Percentiles rank a stretch among this genome's conserved stretches.
phyloP scores from a whole-genome alignment of 2,888 invertebrate genomes.

The Frankliniella fusca region DNA sequence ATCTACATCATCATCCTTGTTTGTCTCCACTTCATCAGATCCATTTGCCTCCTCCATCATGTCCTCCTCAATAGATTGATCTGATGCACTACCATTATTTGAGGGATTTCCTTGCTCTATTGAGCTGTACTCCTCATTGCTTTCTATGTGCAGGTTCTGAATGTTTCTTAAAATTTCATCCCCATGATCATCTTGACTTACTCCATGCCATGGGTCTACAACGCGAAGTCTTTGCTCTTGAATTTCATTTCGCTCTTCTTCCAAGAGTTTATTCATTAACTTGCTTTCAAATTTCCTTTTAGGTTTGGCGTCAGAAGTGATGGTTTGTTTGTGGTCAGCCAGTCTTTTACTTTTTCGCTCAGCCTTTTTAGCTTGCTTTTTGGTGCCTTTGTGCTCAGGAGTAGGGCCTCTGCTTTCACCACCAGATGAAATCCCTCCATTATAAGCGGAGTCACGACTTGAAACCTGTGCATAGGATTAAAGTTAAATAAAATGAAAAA shows the following conservation, averaged over 20 bases:
- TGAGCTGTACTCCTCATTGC: background rate
- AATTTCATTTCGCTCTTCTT: slow-evolving; percentile 8
- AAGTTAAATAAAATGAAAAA: background rate
- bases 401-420: slow-evolving; percentile 43
- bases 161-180: slow-evolving; percentile 3
- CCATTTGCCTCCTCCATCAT: background rate
- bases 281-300: background rate
- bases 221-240: background rate
- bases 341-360: slow-evolving; percentile 11
- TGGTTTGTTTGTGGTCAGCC: background rate
- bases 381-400: slow-evolving; percentile 36
- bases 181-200: background rate
- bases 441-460: slow-evolving; percentile 44
- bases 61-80: background rate
- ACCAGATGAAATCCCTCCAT: slow-evolving; percentile 42
- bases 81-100: background rate
- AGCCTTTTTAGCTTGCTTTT: slow-evolving; percentile 15
- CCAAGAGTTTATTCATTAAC: background rate
- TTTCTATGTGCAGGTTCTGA: background rate
- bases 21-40: background rate
- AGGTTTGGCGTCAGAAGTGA: background rate
- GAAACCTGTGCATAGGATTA: slow-evolving; percentile 35
- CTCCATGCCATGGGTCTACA: background rate
- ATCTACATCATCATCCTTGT: background rate
- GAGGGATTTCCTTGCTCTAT: background rate